Evolutionary conservation across 2,797 vertebrate genomes (phyloP).

Genomic region (Euphonia xanthogaster): DNA sequence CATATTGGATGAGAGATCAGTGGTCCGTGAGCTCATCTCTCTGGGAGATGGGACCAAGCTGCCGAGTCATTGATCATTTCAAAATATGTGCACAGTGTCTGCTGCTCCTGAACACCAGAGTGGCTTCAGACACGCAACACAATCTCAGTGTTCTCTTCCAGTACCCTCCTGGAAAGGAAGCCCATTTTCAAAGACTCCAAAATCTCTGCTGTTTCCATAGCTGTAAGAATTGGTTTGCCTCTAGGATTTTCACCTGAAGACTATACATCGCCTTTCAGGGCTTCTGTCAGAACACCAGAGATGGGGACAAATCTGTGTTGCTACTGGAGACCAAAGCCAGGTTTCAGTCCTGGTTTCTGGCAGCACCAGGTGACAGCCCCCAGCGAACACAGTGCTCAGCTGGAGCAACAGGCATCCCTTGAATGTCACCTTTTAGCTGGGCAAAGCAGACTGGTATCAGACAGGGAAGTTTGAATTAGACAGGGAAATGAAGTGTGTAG

Average conservation of each 20-base stretch:
- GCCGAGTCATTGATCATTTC: background rate
- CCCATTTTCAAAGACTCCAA: background rate
- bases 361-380: background rate
- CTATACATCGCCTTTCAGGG: background rate
- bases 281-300: background rate
- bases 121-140: background rate
- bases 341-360: background rate
- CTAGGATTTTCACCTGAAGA: background rate
- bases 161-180: background rate
- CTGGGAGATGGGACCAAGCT: background rate
- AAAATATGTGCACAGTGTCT: background rate
- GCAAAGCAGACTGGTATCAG: background rate
- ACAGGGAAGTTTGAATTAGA: background rate
- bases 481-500: background rate
- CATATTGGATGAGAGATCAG: background rate
- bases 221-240: background rate
- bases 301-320: background rate
- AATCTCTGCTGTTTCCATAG: background rate
- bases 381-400: background rate
- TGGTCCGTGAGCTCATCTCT: background rate
- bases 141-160: background rate
- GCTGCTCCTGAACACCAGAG: background rate
- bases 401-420: background rate
- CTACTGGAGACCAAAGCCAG: background rate
- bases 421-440: background rate